Evolutionary conservation across 2,797 vertebrate species (phyloP).

Genomic region (Epinephelus malabaricus): DNA sequence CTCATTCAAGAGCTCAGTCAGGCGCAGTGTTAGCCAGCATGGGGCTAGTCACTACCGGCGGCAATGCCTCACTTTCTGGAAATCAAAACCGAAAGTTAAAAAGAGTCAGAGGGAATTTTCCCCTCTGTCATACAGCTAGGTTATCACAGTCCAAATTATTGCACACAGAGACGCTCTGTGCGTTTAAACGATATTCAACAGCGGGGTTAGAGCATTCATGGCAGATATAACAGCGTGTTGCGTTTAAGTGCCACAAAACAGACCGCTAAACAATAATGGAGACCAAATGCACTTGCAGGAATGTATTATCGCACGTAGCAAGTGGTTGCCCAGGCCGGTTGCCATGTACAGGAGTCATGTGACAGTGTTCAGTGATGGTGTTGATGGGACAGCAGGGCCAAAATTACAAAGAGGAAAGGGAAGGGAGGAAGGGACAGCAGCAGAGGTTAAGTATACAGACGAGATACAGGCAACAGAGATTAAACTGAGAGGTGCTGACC

Average conservation of each 20-base stretch:
- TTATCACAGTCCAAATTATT: not conserved
- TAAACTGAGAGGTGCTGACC: not conserved
- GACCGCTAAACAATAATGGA: not conserved
- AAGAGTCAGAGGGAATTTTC: rapidly evolving
- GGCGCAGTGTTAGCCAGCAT: slow-evolving; percentile 7
- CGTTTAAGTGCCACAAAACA: not conserved
- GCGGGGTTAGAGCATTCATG: not conserved
- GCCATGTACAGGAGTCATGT: slow-evolving; percentile 55
- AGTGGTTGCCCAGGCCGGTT: slow-evolving; percentile 44
- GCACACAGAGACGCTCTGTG: not conserved
- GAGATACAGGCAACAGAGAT: not conserved
- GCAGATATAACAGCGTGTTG: not conserved
- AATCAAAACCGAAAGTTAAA: slow-evolving; percentile 77
- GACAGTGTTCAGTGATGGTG: slow-evolving; percentile 28
- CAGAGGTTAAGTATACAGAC: not conserved
- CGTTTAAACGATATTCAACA: not conserved
- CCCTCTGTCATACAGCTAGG: not conserved
- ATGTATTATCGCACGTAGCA: slow-evolving; percentile 39
- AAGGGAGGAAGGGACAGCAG: not conserved
- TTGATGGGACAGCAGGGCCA: slow-evolving; percentile 15
- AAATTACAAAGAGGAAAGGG: not conserved
- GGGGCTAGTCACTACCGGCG: not conserved
- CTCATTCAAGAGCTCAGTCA: not conserved
- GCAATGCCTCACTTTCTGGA: slow-evolving; percentile 1
- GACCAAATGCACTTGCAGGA: slow-evolving; percentile 10